phyloP scores from a whole-genome alignment of 2,797 vertebrate genomes.

The Gorsachius magnificus region DNA sequence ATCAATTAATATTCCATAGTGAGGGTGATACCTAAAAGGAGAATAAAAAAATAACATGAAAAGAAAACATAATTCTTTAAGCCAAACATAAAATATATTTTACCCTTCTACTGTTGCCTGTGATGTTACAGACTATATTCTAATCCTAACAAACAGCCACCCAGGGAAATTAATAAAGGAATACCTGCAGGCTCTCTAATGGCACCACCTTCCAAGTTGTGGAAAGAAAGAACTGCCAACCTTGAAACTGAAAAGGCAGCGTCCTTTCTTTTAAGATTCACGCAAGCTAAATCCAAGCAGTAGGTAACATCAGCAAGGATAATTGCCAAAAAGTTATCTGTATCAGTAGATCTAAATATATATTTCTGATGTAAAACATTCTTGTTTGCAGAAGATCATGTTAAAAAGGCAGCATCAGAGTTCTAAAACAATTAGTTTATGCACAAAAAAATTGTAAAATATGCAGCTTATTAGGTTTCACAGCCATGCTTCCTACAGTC shows the following conservation, averaged over 20 bases:
- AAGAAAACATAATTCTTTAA: conserved; percentile 21
- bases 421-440: conserved; percentile 48
- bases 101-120: not conserved
- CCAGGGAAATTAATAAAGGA: conserved; percentile 16
- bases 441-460: not conserved
- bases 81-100: conserved; percentile 8
- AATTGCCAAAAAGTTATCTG: not conserved
- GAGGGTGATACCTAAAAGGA: not conserved
- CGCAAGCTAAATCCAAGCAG: not conserved
- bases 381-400: not conserved
- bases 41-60: not conserved
- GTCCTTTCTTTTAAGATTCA: not conserved
- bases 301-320: not conserved
- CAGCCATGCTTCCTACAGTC: conserved; percentile 2
- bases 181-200: not conserved
- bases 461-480: conserved; percentile 50
- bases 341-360: not conserved
- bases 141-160: conserved; percentile 6
- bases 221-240: conserved; percentile 8
- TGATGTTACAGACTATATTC: not conserved
- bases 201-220: conserved; percentile 9
- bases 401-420: not conserved
- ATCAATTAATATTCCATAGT: conserved; percentile 37
- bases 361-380: not conserved
- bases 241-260: not conserved